Percentiles rank a stretch among this genome's conserved stretches.
Evolutionary conservation across 2,888 invertebrate genomes (phyloP).

Genomic region (Cryptops parisi): DNA sequence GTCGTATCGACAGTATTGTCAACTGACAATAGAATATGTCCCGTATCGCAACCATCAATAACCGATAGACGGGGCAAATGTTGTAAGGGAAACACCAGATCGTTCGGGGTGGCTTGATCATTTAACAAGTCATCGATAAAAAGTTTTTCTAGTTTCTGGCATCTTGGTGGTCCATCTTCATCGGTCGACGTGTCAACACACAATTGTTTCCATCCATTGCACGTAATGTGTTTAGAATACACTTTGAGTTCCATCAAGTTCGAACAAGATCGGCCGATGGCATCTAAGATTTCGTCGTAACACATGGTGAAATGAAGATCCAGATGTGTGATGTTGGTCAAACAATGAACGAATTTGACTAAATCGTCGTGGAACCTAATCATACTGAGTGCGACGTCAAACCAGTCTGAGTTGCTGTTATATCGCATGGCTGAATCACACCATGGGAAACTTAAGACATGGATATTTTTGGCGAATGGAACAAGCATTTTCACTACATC

Average conservation of each 20-base stretch:
- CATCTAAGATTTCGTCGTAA: slow-evolving; percentile 2
- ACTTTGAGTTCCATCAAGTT: neutral
- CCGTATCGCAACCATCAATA: slow-evolving; percentile 7
- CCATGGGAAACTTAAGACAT: no score
- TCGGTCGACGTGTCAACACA: neutral
- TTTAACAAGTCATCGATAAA: slow-evolving; percentile 3
- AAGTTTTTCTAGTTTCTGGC: slow-evolving; percentile 10
- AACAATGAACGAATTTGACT: no score
- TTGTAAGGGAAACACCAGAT: neutral
- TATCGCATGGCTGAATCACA: no score
- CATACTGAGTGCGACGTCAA: no score
- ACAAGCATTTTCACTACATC: no score
- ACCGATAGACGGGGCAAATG: neutral
- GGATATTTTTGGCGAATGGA: no score
- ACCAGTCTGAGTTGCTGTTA: no score
- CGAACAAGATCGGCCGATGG: slow-evolving; percentile 2
- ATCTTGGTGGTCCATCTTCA: neutral
- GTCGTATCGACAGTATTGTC: neutral
- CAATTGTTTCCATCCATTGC: neutral
- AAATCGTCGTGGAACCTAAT: no score
- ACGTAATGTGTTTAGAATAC: slow-evolving; percentile 6
- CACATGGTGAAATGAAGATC: slow-evolving; percentile 3
- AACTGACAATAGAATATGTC: slow-evolving; percentile 1
- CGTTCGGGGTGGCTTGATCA: neutral
- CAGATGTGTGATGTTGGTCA: slow-evolving; percentile 3